Base-by-base conservation (phyloP, 1,140 invertebrate genomes). In the Limonius californicus region DNA sequence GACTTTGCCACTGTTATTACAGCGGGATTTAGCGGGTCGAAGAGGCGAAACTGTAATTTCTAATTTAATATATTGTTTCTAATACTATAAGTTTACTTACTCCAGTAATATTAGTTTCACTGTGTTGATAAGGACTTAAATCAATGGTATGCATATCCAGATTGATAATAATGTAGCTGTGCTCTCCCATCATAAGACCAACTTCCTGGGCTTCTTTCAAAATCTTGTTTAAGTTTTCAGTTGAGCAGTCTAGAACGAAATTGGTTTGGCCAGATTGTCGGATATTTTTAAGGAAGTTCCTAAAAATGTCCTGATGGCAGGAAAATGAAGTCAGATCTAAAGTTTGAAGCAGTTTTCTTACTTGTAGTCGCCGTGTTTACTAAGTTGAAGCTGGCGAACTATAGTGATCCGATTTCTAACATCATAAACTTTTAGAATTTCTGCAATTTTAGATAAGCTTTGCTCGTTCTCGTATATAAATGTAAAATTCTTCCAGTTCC, bases 101-200 rank as follows among this genome's bases (percentile, higher is more conserved):
- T 3, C 86, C 90, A 21, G 91, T 94, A 43, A 95, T 91, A 71
- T 94, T 95, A 0, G 89, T 87, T 18, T 90, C 90, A 4, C 87
- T 88, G 73, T 91, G 89, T 74, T 90, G 87, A 74, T 86, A 94
- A 15, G 90, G 87, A 45, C 88, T 85, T 61, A 94, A 76, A 72
- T 94, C 85, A n/a, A 94, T 81, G 0, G 88, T 88, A 68, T 95
- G 90, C 32, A 94, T 81, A 76, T 95, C 91, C 78, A 91, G 76
- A 62, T 86, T 86, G 55, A 88, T 91, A 14, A 95, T 85, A 18
- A 94, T 84, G 65, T 89, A 90, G 65, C 82, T 88, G 67, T 90
- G 84, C 7, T 86, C 78, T 55, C 87, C 85, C 1, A 88, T 89
- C 79, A 94, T 87, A 54, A 94, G 82, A 7, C 91, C 92, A 45